phyloP scores from a whole-genome alignment of 2,888 invertebrate genomes.

The Hanleya hanleyi region DNA sequence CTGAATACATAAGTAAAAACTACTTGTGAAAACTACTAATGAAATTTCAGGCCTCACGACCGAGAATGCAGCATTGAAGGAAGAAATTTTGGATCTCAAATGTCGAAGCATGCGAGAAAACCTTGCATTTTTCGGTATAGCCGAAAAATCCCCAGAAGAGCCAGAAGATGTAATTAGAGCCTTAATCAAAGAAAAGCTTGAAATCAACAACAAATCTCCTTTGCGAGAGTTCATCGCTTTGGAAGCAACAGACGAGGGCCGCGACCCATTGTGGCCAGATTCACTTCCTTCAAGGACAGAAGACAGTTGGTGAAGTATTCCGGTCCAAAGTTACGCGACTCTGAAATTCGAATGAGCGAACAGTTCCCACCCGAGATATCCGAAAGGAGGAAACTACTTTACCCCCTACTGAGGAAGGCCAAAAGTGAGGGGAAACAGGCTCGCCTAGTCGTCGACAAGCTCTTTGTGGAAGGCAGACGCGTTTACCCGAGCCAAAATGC shows the following conservation, averaged over 20 bases:
- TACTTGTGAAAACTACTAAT: no score
- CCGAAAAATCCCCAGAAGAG: constrained; percentile 22
- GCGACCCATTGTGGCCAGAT: constrained; percentile 36
- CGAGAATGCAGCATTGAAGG: constrained; percentile 12
- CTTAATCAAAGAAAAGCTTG: constrained; percentile 14
- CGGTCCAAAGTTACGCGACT: constrained; percentile 24
- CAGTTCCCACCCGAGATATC: constrained; percentile 30
- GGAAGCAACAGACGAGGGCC: constrained; percentile 11
- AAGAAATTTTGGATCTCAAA: constrained; percentile 24
- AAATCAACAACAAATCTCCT: constrained; percentile 9
- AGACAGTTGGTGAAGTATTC: constrained; percentile 19
- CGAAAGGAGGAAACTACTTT: constrained; percentile 14
- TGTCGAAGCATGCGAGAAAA: constrained; percentile 30
- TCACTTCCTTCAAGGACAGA: constrained; percentile 25
- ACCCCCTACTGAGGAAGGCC: constrained; percentile 25
- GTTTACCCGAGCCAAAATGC: no score
- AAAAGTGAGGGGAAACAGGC: constrained; percentile 1
- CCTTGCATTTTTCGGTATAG: constrained; percentile 18
- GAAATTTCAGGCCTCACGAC: no score
- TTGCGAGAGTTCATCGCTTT: constrained; percentile 23
- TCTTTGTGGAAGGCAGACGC: no score
- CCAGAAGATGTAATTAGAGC: constrained; percentile 19
- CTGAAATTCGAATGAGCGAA: constrained; percentile 15
- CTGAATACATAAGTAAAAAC: no score
- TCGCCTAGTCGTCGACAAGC: neutral